Percentiles rank a stretch among this genome's conserved stretches.
Evolutionary conservation across 1,140 invertebrate genomes (phyloP).

Genomic region (Drosophila elegans): DNA sequence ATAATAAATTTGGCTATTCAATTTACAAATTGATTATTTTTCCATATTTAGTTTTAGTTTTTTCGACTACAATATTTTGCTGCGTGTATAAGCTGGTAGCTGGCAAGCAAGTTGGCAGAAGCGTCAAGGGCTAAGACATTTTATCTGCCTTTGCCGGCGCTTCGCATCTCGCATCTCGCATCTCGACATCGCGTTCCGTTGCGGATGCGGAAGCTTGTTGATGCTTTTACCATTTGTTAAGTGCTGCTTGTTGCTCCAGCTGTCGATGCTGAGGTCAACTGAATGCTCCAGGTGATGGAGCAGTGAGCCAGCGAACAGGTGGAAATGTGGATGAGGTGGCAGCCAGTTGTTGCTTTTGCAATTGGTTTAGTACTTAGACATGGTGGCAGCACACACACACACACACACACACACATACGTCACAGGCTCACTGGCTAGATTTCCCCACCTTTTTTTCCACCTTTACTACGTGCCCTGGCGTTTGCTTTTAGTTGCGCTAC

Average conservation of each 20-base stretch:
- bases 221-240: constrained; percentile 83
- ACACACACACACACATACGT: constrained; percentile 49
- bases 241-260: constrained; percentile 82
- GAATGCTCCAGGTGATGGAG: constrained; percentile 65
- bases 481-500: constrained; percentile 74
- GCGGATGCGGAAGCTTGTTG: constrained; percentile 82
- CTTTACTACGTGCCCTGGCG: constrained; percentile 72
- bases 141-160: constrained; percentile 63
- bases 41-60: too few relatives aligned
- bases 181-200: constrained; percentile 66
- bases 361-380: constrained; percentile 77
- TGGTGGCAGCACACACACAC: constrained; percentile 56
- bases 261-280: constrained; percentile 80
- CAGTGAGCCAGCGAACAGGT: constrained; percentile 50
- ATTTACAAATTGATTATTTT: too few relatives aligned
- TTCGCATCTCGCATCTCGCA: constrained; percentile 18
- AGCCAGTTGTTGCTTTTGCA: constrained; percentile 62
- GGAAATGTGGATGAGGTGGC: constrained; percentile 13
- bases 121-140: constrained; percentile 70
- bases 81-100: constrained; percentile 1
- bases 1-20: too few relatives aligned
- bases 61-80: neutral
- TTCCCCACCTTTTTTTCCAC: constrained; percentile 56
- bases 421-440: constrained; percentile 46
- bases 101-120: constrained; percentile 20